Base-by-base conservation (phyloP, 2,113 vertebrate species). In the Tetraodon nigroviridis region DNA sequence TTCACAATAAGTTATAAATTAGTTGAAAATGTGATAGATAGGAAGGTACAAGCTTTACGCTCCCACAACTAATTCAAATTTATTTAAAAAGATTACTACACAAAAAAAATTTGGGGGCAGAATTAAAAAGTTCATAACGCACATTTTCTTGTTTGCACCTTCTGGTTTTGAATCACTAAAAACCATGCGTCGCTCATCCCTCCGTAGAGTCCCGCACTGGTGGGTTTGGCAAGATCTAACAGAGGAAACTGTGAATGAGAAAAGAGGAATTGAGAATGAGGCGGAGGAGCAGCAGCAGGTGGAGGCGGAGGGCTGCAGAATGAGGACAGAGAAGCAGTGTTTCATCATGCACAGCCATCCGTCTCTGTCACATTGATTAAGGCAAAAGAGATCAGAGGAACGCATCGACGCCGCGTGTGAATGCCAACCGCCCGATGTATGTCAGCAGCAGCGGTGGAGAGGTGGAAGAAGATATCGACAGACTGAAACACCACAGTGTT, bases 171-270 rank as follows among this genome's bases (percentile, higher is more conserved):
- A 63, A 40, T 42, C n/a, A 14, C 5, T 62, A 22, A 27, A 42
- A 59, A 29, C 69, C 32, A 42, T 40, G 53, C 21, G 15, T 60
- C 19, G 40, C 58, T 12, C 58, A 51, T 49, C 53, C 17, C 20
- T 20, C 6, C 18, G 40, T 16, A 27, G 52, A 71, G 55, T 51
- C 40, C 41, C 62, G 56, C 6, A 5, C 44, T n/a, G 46, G 51
- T 6, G 4, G 40, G 60, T 55, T 51, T 22, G 64, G 67, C 64
- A 44, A 73, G 68, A 62, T 61, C 61, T 56, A 55, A 72, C 64
- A 54, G 56, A 70, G 60, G 32, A 71, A 80, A 84, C 73, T 84
- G 75, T 81, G 83, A 79, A 84, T 80, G 80, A 80, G 73, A 27
- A 67, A 18, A 29, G 56, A 54, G 50, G 62, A 63, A 75, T 27